Evolutionary conservation across 30 jellyfish, hydroid and myxozoan species (phyloP).

Genomic region (Catostylus mosaicus): DNA sequence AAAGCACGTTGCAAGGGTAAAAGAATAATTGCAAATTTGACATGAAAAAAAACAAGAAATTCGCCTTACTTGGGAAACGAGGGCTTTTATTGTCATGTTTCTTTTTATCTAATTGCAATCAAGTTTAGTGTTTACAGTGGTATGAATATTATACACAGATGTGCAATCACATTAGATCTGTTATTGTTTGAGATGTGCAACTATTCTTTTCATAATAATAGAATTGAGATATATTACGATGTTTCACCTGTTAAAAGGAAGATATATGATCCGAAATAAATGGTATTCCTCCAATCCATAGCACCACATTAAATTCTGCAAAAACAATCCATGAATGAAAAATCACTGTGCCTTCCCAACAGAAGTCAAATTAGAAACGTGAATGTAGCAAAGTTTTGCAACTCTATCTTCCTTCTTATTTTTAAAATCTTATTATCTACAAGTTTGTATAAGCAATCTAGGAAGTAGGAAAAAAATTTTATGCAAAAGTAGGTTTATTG

Average conservation of each 20-base stretch:
- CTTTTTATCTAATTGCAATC: neutral
- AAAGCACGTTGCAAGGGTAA: too few species aligned
- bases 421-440: neutral
- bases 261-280: constrained; percentile 21
- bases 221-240: neutral
- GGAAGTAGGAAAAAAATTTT: neutral
- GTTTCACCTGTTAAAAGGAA: constrained; percentile 29
- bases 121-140: neutral
- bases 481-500: constrained; percentile 1
- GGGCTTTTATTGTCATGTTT: neutral
- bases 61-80: neutral
- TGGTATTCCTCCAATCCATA: constrained; percentile 41
- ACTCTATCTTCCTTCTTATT: neutral
- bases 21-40: too few species aligned
- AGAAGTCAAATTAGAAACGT: neutral
- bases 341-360: neutral
- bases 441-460: neutral
- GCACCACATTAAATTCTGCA: constrained; percentile 15
- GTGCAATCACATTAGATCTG: too few species aligned
- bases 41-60: too few species aligned
- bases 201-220: neutral
- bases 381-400: neutral
- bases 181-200: neutral
- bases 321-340: constrained; percentile 11
- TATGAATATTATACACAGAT: too few species aligned